Conservation (phyloP, 2,797 vertebrate genomes). For the Urophycis tenuis region DNA sequence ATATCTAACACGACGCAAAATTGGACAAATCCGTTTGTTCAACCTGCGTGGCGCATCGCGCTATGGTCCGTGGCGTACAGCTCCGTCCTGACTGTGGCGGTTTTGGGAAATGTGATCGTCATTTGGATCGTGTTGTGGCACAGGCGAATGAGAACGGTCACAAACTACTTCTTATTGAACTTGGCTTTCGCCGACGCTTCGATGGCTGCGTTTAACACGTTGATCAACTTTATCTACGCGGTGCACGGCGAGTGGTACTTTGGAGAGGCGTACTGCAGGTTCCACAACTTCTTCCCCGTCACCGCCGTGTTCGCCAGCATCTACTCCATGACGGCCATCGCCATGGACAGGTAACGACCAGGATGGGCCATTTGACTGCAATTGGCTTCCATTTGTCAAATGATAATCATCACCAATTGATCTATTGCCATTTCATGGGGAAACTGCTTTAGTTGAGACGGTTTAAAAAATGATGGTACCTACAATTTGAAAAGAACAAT, state of each 20-base stretch:
- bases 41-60: slow-evolving; percentile 85
- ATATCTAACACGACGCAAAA: slow-evolving; percentile 55
- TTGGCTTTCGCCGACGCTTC: slow-evolving; percentile 87
- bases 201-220: slow-evolving; percentile 89
- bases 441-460: too few relatives aligned
- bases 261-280: slow-evolving; percentile 86
- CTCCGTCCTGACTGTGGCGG: slow-evolving; percentile 77
- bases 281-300: slow-evolving; percentile 97
- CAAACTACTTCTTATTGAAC: slow-evolving; percentile 91
- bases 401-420: not conserved
- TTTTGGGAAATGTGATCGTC: slow-evolving; percentile 86
- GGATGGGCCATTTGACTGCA: not conserved
- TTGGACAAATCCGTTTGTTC: slow-evolving; percentile 84
- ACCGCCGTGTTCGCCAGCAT: slow-evolving; percentile 93
- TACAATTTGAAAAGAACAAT: too few relatives aligned
- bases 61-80: slow-evolving; percentile 89
- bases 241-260: slow-evolving; percentile 92
- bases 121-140: slow-evolving; percentile 94
- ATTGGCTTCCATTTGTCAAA: not conserved
- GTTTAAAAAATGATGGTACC: too few relatives aligned
- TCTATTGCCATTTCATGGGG: too few relatives aligned
- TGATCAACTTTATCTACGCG: slow-evolving; percentile 90
- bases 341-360: slow-evolving; percentile 81
- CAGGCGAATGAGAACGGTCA: slow-evolving; percentile 90
- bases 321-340: slow-evolving; percentile 93